Evolutionary conservation across 1,140 invertebrate species (phyloP).

Genomic region (Zophobas morio): DNA sequence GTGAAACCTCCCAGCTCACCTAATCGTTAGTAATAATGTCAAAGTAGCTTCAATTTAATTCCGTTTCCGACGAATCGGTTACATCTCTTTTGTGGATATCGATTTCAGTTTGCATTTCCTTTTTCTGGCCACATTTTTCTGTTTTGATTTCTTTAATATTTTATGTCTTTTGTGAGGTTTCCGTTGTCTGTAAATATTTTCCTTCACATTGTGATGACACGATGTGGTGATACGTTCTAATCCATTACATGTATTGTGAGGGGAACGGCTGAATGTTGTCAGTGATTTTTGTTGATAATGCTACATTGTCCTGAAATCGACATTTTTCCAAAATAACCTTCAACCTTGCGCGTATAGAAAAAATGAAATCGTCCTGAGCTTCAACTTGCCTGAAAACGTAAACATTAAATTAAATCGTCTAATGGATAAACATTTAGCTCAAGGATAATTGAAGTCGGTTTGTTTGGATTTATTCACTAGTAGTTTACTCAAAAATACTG

Average conservation of each 20-base stretch:
- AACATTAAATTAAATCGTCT: slow-evolving; percentile 26
- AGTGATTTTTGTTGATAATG: neutral
- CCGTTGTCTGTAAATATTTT: neutral
- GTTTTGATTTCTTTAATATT: neutral
- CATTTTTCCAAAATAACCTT: too few species aligned
- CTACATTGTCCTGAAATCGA: too few species aligned
- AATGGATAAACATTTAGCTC: slow-evolving; percentile 28
- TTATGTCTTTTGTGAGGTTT: neutral
- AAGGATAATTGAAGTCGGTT: slow-evolving; percentile 30
- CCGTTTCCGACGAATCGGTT: slow-evolving; percentile 14
- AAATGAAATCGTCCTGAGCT: neutral
- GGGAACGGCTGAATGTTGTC: neutral
- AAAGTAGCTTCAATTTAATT: slow-evolving; percentile 24
- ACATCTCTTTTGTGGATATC: slow-evolving; percentile 27
- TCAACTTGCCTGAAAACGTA: neutral
- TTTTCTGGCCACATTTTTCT: slow-evolving; percentile 10
- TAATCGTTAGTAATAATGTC: slow-evolving; percentile 1
- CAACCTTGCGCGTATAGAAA: too few species aligned
- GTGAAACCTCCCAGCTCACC: too few species aligned
- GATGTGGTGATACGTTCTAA: neutral
- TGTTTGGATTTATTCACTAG: slow-evolving; percentile 30
- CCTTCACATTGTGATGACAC: too few species aligned
- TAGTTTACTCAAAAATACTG: slow-evolving; percentile 2
- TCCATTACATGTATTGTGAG: neutral
- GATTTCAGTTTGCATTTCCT: slow-evolving; percentile 14